Conservation (phyloP, 2,888 invertebrate genomes). For the Caenorhabditis doughertyi region DNA sequence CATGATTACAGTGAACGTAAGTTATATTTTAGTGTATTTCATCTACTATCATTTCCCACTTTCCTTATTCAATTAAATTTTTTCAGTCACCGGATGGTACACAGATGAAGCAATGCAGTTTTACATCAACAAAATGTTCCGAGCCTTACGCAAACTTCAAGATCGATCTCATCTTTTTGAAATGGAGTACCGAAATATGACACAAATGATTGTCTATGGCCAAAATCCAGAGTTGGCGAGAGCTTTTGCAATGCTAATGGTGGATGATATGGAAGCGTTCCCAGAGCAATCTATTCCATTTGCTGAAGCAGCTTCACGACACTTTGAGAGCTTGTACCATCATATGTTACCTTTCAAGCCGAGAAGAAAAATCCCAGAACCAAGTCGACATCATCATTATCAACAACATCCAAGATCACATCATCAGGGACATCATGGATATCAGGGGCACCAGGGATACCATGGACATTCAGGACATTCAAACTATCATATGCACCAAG, state of each 20-base stretch:
- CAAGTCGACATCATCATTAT: background rate
- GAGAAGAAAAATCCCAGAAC: background rate
- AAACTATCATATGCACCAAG: background rate
- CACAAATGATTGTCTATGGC: slow-evolving; percentile 2
- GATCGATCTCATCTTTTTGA: slow-evolving; percentile 29
- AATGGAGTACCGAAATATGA: slow-evolving; percentile 36
- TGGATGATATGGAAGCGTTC: background rate
- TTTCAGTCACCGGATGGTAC: slow-evolving; percentile 52
- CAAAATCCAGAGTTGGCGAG: slow-evolving; percentile 34
- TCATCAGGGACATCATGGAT: background rate
- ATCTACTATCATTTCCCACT: too few species aligned
- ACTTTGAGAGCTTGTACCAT: slow-evolving; percentile 22
- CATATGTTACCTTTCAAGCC: background rate
- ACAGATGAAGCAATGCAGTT: slow-evolving; percentile 39
- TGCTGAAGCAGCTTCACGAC: slow-evolving; percentile 13
- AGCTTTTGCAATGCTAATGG: slow-evolving; percentile 21
- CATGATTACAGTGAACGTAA: slow-evolving; percentile 38
- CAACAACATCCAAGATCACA: background rate
- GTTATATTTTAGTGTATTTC: too few species aligned
- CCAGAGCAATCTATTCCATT: background rate
- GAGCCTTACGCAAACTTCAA: slow-evolving; percentile 47
- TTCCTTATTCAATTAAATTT: background rate
- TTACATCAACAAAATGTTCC: slow-evolving; percentile 45
- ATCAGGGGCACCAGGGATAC: background rate
- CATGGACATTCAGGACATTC: background rate